Conservation (phyloP, 2,113 vertebrate species). For the Lophochroa leadbeateri region DNA sequence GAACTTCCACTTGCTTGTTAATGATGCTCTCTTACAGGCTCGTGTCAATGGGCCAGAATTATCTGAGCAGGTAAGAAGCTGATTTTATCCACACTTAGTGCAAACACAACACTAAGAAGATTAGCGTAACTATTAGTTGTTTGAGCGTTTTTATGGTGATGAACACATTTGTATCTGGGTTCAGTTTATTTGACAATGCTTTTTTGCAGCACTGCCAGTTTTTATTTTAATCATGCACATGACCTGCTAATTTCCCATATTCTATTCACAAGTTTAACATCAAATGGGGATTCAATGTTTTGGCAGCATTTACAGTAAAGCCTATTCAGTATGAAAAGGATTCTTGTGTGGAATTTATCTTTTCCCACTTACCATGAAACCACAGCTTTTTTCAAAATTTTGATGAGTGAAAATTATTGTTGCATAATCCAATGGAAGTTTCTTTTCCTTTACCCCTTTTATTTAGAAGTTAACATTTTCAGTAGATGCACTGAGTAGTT, state of each 20-base stretch:
- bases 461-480: not conserved
- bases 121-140: not conserved
- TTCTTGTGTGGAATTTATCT: not conserved
- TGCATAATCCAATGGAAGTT: not conserved
- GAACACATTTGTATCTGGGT: not conserved
- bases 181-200: not conserved
- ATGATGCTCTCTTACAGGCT: slow-evolving; percentile 78
- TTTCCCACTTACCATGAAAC: not conserved
- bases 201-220: not conserved
- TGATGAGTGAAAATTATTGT: not conserved
- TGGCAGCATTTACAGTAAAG: not conserved
- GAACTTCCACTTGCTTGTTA: slow-evolving; percentile 78
- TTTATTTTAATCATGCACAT: not conserved
- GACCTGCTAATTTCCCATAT: not conserved
- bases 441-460: not conserved
- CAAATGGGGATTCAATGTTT: not conserved
- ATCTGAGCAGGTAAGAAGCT: slow-evolving; percentile 76
- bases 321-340: not conserved
- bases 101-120: not conserved
- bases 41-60: slow-evolving; percentile 69
- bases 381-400: not conserved
- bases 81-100: fast-evolving
- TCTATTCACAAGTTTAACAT: not conserved
- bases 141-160: not conserved
- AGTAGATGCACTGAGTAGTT: not conserved